Percentiles rank a stretch among this genome's conserved stretches.
Conservation (phyloP, 2,797 vertebrate genomes). For the Pogoniulus pusillus region DNA sequence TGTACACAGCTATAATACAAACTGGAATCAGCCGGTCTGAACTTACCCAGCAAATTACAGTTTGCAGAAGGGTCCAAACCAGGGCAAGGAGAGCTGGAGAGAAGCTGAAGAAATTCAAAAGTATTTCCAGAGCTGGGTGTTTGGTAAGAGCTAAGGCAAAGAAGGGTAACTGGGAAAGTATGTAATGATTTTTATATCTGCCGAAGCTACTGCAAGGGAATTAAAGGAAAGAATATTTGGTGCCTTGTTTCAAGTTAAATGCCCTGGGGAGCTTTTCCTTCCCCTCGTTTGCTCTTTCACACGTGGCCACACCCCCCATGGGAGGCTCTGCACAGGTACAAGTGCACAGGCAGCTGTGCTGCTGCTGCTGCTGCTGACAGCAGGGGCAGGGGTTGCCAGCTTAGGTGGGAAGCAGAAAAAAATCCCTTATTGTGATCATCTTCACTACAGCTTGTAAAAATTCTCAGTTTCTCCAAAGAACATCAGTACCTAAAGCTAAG, state of each 20-base stretch:
- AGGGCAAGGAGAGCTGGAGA: background rate
- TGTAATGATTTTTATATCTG: background rate
- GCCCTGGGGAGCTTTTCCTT: background rate
- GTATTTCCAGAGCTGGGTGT: background rate
- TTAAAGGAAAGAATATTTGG: background rate
- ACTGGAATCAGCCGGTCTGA: background rate
- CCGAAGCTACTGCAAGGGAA: background rate
- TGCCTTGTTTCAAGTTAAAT: background rate
- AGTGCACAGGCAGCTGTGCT: background rate
- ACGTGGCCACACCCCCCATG: fast-evolving
- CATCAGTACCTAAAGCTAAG: background rate
- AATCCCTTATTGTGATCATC: background rate
- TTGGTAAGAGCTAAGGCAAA: background rate
- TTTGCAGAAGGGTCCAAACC: background rate
- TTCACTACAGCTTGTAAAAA: background rate
- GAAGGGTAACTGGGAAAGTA: background rate
- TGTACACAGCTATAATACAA: background rate
- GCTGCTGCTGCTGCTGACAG: fast-evolving
- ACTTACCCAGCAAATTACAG: background rate
- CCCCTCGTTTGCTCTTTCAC: background rate
- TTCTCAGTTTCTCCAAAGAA: background rate
- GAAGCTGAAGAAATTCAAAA: background rate
- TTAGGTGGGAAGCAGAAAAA: background rate
- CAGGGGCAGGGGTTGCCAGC: background rate
- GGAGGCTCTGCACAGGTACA: background rate